These are phyloP conservation scores for Malaclemys terrapin DNA, from an alignment of 2,113 vertebrate genomes.

Conservation along the genomic window DNA sequence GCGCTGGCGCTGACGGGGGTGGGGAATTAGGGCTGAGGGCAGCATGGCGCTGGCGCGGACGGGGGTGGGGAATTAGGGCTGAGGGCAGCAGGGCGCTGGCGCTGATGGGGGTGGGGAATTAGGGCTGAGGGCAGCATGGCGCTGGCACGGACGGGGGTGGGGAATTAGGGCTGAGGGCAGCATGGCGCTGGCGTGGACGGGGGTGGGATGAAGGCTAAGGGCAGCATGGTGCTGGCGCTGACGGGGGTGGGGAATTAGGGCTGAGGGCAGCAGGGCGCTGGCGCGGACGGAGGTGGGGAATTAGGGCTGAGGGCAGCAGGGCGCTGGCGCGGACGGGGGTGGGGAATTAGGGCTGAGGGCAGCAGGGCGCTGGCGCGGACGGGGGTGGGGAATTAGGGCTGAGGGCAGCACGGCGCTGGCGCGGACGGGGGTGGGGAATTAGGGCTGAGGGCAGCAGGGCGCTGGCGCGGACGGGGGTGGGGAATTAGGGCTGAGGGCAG, in stretches of 20 bases:
- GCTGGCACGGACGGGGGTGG: accelerated
- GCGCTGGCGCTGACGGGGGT: accelerated
- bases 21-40: too few species aligned
- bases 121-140: accelerated
- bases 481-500: background rate
- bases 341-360: too few species aligned
- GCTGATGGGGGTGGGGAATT: accelerated
- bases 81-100: accelerated
- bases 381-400: too few species aligned
- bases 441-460: too few species aligned
- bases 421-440: background rate
- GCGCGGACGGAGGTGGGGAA: too few species aligned
- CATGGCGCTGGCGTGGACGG: accelerated
- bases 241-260: too few species aligned
- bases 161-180: background rate
- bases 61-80: too few species aligned
- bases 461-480: too few species aligned
- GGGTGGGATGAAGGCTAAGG: too few species aligned
- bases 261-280: too few species aligned
- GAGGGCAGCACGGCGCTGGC: accelerated
- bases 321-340: accelerated
- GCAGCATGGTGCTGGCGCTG: too few species aligned
- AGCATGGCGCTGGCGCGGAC: too few species aligned
- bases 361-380: accelerated
- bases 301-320: accelerated